A percentile compares a stretch with the other conserved stretches of the same genome.
phyloP scores from a whole-genome alignment of 2,888 invertebrate species.

The Cheilosia urbana region DNA sequence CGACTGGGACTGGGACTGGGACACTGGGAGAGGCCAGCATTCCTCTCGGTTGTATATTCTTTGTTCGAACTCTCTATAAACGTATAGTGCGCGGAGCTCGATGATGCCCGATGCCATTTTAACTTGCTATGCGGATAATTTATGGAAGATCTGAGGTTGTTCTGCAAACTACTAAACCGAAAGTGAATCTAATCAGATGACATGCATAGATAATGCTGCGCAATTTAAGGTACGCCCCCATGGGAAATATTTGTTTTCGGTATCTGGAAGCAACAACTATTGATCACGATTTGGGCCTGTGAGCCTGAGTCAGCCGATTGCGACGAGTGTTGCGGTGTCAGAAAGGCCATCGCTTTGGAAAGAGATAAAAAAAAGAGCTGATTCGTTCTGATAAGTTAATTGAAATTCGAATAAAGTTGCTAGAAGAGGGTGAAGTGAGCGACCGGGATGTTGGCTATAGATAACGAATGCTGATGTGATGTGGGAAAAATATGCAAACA shows the following conservation, averaged over 20 bases:
- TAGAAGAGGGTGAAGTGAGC: not conserved
- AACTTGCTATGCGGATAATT: conserved; percentile 18
- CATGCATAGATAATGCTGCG: conserved; percentile 47
- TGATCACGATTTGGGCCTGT: conserved; percentile 39
- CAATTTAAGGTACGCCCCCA: conserved; percentile 47
- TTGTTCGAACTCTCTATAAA: conserved; percentile 2
- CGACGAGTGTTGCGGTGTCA: not conserved
- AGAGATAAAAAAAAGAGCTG: not conserved
- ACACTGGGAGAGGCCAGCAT: conserved; percentile 40
- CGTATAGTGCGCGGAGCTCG: not conserved
- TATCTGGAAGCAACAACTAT: conserved; percentile 1
- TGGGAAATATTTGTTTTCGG: conserved; percentile 42
- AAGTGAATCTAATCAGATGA: conserved; percentile 61
- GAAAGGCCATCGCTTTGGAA: conserved; percentile 6
- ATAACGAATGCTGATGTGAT: not conserved
- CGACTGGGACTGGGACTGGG: not conserved
- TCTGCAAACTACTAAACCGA: conserved; percentile 54
- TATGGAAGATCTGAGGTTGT: conserved; percentile 39
- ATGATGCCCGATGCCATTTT: conserved; percentile 19
- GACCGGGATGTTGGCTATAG: not conserved
- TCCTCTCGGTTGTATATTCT: conserved; percentile 37
- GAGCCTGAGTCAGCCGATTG: conserved; percentile 14
- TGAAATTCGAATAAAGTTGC: conserved; percentile 5
- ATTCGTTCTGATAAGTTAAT: conserved; percentile 13
- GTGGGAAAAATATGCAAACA: conserved; percentile 4